phyloP scores from a whole-genome alignment of 1,140 invertebrate species.

The Chrysomallon squamiferum region DNA sequence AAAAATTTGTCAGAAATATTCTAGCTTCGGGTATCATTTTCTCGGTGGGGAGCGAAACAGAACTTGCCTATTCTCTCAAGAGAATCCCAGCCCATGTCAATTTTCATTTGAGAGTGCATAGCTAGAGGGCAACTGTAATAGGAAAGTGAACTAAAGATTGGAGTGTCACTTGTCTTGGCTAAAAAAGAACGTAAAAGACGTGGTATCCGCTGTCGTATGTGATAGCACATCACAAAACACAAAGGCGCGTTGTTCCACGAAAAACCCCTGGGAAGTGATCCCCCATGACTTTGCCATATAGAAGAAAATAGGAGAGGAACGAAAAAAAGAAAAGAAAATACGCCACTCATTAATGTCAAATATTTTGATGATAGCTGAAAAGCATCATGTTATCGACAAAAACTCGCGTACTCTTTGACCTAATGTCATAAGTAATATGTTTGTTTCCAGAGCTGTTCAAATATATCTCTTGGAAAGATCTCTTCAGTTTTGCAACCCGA shows the following conservation, averaged over 20 bases:
- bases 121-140: not conserved
- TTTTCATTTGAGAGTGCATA: slow-evolving; percentile 4
- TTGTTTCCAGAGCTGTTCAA: too few species aligned
- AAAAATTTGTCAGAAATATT: slow-evolving; percentile 9
- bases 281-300: slow-evolving; percentile 3
- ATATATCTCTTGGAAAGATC: too few species aligned
- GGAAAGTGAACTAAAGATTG: not conserved
- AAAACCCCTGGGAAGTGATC: slow-evolving; percentile 3
- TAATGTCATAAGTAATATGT: too few species aligned
- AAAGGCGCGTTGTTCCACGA: not conserved
- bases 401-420: too few species aligned
- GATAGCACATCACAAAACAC: not conserved
- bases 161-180: not conserved
- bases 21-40: slow-evolving; percentile 7
- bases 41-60: slow-evolving; percentile 1
- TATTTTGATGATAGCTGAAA: slow-evolving; percentile 1
- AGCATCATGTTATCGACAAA: too few species aligned
- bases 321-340: not conserved
- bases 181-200: not conserved
- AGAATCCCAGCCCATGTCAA: slow-evolving; percentile 3
- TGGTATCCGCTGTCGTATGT: not conserved
- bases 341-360: slow-evolving; percentile 6
- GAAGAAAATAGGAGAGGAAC: too few species aligned
- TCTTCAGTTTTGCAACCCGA: too few species aligned
- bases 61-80: slow-evolving; percentile 1